Base-by-base conservation (phyloP, 2,797 vertebrate species). In the Peromyscus attwateri region DNA sequence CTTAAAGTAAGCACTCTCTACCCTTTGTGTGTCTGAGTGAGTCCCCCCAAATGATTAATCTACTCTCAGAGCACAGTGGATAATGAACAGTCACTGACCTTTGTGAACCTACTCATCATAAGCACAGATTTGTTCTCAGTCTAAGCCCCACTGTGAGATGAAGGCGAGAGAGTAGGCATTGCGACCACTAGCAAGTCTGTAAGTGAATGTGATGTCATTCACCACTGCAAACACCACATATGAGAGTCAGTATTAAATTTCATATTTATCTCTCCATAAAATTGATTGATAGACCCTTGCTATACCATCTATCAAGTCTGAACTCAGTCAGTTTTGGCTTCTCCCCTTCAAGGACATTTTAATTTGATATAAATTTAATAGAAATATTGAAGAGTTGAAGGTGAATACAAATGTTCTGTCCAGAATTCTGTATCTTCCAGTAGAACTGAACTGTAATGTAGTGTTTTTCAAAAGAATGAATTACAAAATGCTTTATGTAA, bases 11-110 rank as follows among this genome's bases (percentile, higher is more conserved):
- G 57, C 27, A 55, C 43, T 46, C 37, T 27, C 79, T 8, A 7
- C 37, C 64, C 27, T 89, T 71, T 71, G 40, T 49, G n/a, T 43
- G 13, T 62, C 9, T n/a, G 12, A 52, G 13, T 85, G 34, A 23
- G 9, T 62, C 25, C 16, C 55, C 37, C 49, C 21, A 62, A 68
- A 62, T 43, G 64, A 60, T 92, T 21, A 34, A 0, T 62, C 46
- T 75, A 8, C n/a, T 87, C 52, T 87, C 49, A 57, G 76, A 94
- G 97, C 79, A 94, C 87, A 92, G 57, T 88, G 46, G 97, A 71
- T 91, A 97, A 62, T 93, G 77, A 95, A 96, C 73, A 95, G 76
- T 73, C 87, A 81, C 37, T 97, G 96, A 96, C 75, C 49, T 95
- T 92, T 68, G 23, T 55, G 37, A 94, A 25, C 82, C 83, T 70